A percentile compares a stretch with the other conserved stretches of the same genome.
These are phyloP conservation scores for Eupithecia centaureata DNA, from an alignment of 2,888 invertebrate species.

Conservation along the genomic window DNA sequence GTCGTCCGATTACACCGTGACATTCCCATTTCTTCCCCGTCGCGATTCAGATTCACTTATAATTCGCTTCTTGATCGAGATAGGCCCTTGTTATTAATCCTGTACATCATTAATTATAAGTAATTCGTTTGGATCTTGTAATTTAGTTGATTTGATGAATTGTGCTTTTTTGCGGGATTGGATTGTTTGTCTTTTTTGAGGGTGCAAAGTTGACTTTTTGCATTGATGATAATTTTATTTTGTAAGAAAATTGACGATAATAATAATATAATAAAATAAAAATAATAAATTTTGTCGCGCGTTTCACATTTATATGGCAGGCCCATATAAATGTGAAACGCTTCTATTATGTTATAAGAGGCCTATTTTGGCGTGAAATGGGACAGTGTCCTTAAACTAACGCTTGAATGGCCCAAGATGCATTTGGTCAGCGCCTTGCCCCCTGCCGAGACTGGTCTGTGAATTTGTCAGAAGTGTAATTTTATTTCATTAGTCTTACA, in stretches of 20 bases:
- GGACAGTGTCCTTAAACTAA: no score
- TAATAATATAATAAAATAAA: no score
- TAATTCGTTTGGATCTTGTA: conserved; percentile 40
- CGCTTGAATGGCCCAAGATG: no score
- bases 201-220: not conserved
- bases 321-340: no score
- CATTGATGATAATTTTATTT: not conserved
- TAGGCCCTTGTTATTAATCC: conserved; percentile 67
- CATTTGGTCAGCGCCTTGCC: no score
- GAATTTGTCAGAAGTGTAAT: no score
- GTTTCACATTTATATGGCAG: no score
- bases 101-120: conserved; percentile 73
- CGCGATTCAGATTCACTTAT: conserved; percentile 69
- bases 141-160: conserved; percentile 28
- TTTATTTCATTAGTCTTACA: no score
- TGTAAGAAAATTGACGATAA: no score
- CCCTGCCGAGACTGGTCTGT: no score
- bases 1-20: conserved; percentile 78
- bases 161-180: conserved; percentile 14
- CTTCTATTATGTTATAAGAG: not conserved
- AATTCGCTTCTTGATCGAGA: conserved; percentile 75
- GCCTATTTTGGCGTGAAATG: not conserved
- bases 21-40: conserved; percentile 73
- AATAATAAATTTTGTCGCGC: no score
- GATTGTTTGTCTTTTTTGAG: conserved; percentile 6